phyloP scores from a whole-genome alignment of 2,113 vertebrate genomes.

The Meriones unguiculatus region DNA sequence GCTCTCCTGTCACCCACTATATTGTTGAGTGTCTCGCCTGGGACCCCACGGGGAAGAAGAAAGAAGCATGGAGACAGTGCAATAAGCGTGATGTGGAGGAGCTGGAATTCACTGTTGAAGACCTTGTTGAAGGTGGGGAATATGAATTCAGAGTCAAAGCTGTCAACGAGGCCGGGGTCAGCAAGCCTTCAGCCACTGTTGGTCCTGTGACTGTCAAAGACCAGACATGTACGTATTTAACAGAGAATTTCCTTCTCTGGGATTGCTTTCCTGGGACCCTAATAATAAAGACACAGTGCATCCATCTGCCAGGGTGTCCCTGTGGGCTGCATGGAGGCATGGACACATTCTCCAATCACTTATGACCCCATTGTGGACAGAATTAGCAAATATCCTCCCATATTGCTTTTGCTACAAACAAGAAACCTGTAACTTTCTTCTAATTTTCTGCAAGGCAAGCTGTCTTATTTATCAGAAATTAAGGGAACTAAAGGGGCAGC shows the following conservation, averaged over 20 bases:
- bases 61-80: constrained; percentile 96
- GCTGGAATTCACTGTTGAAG: constrained; percentile 95
- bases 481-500: background rate
- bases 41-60: constrained; percentile 93
- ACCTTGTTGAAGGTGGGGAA: constrained; percentile 94
- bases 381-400: background rate
- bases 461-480: background rate
- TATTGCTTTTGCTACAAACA: constrained; percentile 12
- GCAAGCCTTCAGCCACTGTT: constrained; percentile 94
- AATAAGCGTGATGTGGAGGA: constrained; percentile 96
- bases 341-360: background rate
- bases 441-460: constrained; percentile 3
- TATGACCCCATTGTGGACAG: background rate
- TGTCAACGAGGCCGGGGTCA: constrained; percentile 94
- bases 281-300: background rate
- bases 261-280: background rate
- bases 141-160: constrained; percentile 98
- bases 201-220: constrained; percentile 95
- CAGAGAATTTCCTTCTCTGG: background rate
- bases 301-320: background rate
- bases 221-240: constrained; percentile 91
- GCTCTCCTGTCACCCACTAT: constrained; percentile 98
- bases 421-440: background rate
- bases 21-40: constrained; percentile 96
- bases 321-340: background rate